Evolutionary conservation across 2,888 invertebrate species (phyloP).

Genomic region (Argyra leucocephala): DNA sequence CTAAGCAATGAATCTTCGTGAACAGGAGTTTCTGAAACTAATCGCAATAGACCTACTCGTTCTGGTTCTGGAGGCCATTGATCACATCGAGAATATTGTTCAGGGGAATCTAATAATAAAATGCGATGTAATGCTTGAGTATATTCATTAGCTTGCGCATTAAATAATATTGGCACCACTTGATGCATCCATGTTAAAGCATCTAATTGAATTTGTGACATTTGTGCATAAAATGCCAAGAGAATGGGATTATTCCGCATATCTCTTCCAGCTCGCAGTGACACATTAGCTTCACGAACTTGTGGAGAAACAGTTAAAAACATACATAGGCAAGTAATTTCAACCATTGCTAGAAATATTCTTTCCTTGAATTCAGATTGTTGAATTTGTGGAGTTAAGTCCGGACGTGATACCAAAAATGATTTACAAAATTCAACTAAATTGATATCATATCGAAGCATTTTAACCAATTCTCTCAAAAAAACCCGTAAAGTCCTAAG

Average conservation of each 20-base stretch:
- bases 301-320: slow-evolving; percentile 65
- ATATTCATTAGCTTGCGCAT: slow-evolving; percentile 62
- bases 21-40: slow-evolving; percentile 81
- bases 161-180: slow-evolving; percentile 63
- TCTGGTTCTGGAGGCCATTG: slow-evolving; percentile 92
- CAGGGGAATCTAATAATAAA: slow-evolving; percentile 65
- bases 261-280: slow-evolving; percentile 47
- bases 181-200: slow-evolving; percentile 83
- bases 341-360: slow-evolving; percentile 72
- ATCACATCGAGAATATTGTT: slow-evolving; percentile 71
- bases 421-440: slow-evolving; percentile 69
- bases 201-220: slow-evolving; percentile 69
- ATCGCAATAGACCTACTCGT: slow-evolving; percentile 62
- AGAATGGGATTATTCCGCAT: slow-evolving; percentile 36
- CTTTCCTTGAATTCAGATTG: slow-evolving; percentile 68
- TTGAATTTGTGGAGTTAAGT: slow-evolving; percentile 52
- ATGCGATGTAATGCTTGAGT: slow-evolving; percentile 70
- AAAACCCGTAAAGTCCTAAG: slow-evolving; percentile 75
- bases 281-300: slow-evolving; percentile 57
- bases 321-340: slow-evolving; percentile 77
- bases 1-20: slow-evolving; percentile 74
- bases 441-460: slow-evolving; percentile 70
- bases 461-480: slow-evolving; percentile 79
- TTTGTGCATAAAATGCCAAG: slow-evolving; percentile 39
- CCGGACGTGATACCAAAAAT: slow-evolving; percentile 54